These are phyloP conservation scores for Platysternon megacephalum DNA, from an alignment of 2,113 vertebrate species.

Conservation along the genomic window DNA sequence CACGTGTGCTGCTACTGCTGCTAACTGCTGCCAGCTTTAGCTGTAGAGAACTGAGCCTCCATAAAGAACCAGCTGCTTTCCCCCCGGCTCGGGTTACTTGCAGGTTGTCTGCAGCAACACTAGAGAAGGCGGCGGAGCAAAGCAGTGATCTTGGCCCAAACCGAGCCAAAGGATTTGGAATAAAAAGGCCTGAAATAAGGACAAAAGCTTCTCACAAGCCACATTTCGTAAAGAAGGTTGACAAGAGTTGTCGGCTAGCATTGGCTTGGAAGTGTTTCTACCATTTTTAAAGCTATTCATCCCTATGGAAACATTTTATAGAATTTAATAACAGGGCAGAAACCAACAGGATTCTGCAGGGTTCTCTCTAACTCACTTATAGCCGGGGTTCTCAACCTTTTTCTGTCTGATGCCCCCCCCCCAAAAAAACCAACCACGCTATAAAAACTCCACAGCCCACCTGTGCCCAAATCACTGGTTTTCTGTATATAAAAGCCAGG, in stretches of 20 bases:
- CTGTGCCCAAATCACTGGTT: no score
- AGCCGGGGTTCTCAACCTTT: no score
- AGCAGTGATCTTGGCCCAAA: neutral
- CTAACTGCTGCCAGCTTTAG: neutral
- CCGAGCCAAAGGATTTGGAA: neutral
- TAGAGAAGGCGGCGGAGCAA: neutral
- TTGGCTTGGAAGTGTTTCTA: neutral
- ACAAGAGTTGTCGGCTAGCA: neutral
- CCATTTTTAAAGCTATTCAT: neutral
- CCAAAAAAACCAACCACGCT: no score
- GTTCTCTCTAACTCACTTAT: neutral
- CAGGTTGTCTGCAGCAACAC: neutral
- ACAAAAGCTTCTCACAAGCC: neutral
- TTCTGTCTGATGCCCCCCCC: no score
- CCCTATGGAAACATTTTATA: neutral
- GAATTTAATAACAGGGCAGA: fast-evolving
- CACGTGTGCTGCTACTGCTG: neutral
- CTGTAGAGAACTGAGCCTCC: neutral
- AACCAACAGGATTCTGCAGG: neutral
- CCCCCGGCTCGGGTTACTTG: fast-evolving
- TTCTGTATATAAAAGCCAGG: no score
- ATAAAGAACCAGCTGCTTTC: neutral
- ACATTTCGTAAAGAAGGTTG: neutral
- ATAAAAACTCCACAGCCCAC: no score
- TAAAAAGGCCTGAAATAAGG: neutral